These are phyloP conservation scores for Sipha flava DNA, from an alignment of 1,140 invertebrate genomes.

Conservation along the genomic window DNA sequence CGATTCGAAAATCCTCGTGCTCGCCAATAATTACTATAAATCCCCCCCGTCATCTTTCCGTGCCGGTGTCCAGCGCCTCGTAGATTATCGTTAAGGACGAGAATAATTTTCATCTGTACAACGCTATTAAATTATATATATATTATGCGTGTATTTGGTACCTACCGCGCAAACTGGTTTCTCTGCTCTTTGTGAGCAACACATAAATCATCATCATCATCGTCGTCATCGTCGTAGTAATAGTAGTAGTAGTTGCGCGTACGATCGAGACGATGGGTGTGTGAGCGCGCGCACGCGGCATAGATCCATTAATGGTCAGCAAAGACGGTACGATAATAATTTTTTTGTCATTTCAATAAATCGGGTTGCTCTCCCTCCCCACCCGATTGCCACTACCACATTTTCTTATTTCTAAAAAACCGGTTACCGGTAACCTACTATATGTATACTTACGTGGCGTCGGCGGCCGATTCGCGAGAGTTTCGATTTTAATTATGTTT, in stretches of 20 bases:
- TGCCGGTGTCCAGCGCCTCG: background rate
- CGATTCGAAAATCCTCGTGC: background rate
- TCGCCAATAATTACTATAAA: background rate
- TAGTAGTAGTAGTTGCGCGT: background rate
- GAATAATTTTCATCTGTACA: background rate
- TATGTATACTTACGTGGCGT: no score
- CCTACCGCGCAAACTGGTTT: slow-evolving; percentile 4
- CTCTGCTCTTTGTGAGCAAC: slow-evolving; percentile 1
- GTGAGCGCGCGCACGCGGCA: background rate
- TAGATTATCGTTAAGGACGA: background rate
- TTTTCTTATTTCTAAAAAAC: no score
- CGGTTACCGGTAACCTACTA: no score
- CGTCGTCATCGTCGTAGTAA: background rate
- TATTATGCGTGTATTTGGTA: background rate
- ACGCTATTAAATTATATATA: background rate
- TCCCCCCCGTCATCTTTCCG: background rate
- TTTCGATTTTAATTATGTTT: background rate
- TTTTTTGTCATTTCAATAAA: slow-evolving; percentile 28
- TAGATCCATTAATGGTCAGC: slow-evolving; percentile 6
- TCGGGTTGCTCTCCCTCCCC: background rate
- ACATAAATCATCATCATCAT: background rate
- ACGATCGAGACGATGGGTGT: background rate
- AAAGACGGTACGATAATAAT: slow-evolving; percentile 10
- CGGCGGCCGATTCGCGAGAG: background rate
- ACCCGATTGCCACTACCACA: no score